phyloP scores from a whole-genome alignment of 2,888 invertebrate genomes.

The Linnaemya vulpina region DNA sequence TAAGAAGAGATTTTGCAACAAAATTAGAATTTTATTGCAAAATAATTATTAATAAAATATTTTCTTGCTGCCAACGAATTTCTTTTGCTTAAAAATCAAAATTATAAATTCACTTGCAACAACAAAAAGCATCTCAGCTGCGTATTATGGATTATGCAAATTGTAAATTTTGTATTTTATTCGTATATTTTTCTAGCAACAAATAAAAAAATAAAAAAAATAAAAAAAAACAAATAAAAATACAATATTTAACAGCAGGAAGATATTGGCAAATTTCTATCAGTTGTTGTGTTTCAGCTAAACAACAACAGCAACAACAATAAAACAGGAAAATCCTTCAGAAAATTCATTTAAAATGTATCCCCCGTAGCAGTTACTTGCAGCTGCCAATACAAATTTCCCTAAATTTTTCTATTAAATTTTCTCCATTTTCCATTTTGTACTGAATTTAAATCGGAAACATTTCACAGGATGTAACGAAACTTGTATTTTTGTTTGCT shows the following conservation, averaged over 20 bases:
- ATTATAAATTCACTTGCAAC: neutral
- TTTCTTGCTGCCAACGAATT: neutral
- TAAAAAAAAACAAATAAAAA: no score
- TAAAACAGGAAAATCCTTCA: neutral
- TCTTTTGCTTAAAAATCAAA: neutral
- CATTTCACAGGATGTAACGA: no score
- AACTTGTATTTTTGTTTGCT: no score
- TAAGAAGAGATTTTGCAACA: no score
- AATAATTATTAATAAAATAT: neutral
- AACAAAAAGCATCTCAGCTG: conserved; percentile 20
- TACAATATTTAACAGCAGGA: neutral
- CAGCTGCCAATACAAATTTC: neutral
- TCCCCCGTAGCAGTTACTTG: neutral
- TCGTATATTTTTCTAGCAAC: neutral
- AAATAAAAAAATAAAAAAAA: no score
- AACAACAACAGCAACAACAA: no score
- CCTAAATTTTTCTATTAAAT: neutral
- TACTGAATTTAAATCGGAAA: no score
- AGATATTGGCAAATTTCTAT: neutral
- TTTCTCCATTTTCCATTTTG: neutral
- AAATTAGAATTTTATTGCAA: neutral
- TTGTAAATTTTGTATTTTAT: neutral
- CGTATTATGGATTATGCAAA: conserved; percentile 37
- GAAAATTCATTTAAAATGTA: conserved; percentile 9
- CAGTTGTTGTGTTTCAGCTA: neutral